These are phyloP conservation scores for Cladopsammia gracilis DNA, from an alignment of 64 coral and sea anemone species.

Conservation along the genomic window DNA sequence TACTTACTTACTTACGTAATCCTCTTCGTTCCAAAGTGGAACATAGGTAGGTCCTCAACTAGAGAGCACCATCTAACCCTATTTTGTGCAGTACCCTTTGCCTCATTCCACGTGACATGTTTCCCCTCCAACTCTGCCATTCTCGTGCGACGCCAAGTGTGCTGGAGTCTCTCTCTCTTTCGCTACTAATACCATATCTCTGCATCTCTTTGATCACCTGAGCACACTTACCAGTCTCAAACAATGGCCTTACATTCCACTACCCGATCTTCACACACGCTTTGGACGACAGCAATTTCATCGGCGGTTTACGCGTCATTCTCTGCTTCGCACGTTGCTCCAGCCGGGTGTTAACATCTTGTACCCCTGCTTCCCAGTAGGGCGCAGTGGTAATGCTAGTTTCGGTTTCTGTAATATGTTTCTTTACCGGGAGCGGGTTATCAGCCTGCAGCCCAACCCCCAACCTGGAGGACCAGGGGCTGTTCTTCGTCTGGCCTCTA, in stretches of 20 bases:
- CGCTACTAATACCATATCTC: no score
- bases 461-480: no score
- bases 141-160: not conserved
- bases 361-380: not conserved
- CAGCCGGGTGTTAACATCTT: not conserved
- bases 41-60: conserved; percentile 16
- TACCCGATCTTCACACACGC: no score
- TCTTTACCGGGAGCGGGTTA: conserved; percentile 3
- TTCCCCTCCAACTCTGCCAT: conserved; percentile 23
- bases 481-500: no score
- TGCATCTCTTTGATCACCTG: no score
- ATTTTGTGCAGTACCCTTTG: not conserved
- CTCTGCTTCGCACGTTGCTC: not conserved
- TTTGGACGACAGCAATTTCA: no score
- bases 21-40: not conserved
- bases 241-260: no score
- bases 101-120: not conserved
- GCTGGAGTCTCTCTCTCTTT: not conserved
- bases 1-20: not conserved
- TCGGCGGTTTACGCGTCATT: no score
- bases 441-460: no score
- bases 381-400: conserved; percentile 14
- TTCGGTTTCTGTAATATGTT: no score
- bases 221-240: no score
- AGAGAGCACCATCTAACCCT: not conserved